Evolutionary conservation across 1,140 invertebrate species (phyloP).

Genomic region (Delia radicum): DNA sequence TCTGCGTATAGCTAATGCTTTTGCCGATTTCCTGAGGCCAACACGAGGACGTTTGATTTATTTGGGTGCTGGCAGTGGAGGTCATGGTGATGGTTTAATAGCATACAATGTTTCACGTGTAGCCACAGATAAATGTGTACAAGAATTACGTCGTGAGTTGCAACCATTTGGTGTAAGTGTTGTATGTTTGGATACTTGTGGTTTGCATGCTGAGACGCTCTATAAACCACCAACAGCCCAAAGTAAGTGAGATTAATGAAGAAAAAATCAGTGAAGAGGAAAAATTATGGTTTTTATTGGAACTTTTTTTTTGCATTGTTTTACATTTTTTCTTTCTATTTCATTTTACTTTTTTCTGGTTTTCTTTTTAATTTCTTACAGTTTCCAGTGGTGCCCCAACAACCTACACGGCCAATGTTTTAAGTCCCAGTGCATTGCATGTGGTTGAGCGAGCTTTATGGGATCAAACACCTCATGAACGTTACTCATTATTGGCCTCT

Average conservation of each 20-base stretch:
- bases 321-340: constrained; percentile 1
- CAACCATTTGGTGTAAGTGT: constrained; percentile 70
- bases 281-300: background rate
- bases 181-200: constrained; percentile 72
- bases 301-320: background rate
- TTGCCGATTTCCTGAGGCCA: constrained; percentile 66
- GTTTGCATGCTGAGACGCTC: constrained; percentile 65
- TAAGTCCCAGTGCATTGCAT: constrained; percentile 45
- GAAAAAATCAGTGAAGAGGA: constrained; percentile 1
- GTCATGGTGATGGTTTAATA: constrained; percentile 58
- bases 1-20: constrained; percentile 71
- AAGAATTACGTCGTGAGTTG: constrained; percentile 68
- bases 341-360: background rate
- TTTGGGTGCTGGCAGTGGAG: constrained; percentile 56
- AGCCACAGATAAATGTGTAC: constrained; percentile 72
- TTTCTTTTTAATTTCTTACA: constrained; percentile 9
- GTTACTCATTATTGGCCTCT: constrained; percentile 44
- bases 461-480: constrained; percentile 48
- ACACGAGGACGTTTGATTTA: constrained; percentile 63
- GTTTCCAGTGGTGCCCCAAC: constrained; percentile 46
- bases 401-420: constrained; percentile 54
- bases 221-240: constrained; percentile 61
- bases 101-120: constrained; percentile 69
- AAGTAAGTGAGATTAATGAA: constrained; percentile 51
- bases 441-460: constrained; percentile 53